Evolutionary conservation across 2,113 vertebrate genomes (phyloP).

Genomic region (rabbit (Oryctolagus cuniculus)): DNA sequence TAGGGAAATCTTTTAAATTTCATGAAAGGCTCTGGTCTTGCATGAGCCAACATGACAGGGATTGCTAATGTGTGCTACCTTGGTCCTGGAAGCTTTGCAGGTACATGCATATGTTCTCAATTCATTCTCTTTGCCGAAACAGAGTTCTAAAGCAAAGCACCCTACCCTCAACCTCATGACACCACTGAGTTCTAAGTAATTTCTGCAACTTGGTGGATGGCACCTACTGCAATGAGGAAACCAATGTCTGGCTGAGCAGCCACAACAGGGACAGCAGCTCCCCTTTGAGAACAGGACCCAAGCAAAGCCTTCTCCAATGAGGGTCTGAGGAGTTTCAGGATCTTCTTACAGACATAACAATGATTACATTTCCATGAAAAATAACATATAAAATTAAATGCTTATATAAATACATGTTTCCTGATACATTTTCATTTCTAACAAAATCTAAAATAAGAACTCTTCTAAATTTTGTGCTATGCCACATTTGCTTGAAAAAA

Average conservation of each 20-base stretch:
- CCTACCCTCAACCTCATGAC: too few relatives aligned
- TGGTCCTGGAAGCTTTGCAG: neutral
- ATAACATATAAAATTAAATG: neutral
- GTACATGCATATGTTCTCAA: too few relatives aligned
- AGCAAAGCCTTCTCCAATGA: neutral
- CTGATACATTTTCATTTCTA: neutral
- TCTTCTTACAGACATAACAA: neutral
- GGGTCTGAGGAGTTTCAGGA: neutral
- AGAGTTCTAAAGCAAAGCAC: neutral
- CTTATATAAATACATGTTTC: neutral
- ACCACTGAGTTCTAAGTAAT: neutral
- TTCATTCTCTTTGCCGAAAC: neutral
- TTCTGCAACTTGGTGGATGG: neutral
- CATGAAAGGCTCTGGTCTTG: neutral
- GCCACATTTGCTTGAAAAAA: neutral
- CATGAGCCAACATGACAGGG: too few relatives aligned
- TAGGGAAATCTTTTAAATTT: neutral
- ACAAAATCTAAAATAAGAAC: neutral
- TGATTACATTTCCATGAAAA: neutral
- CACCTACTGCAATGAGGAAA: neutral
- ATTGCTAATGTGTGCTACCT: fast-evolving
- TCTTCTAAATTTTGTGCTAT: neutral
- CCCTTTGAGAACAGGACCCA: neutral
- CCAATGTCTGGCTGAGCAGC: neutral
- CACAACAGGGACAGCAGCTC: neutral